Base-by-base conservation (phyloP, 1,140 invertebrate genomes). In the Oryctes rhinoceros region DNA sequence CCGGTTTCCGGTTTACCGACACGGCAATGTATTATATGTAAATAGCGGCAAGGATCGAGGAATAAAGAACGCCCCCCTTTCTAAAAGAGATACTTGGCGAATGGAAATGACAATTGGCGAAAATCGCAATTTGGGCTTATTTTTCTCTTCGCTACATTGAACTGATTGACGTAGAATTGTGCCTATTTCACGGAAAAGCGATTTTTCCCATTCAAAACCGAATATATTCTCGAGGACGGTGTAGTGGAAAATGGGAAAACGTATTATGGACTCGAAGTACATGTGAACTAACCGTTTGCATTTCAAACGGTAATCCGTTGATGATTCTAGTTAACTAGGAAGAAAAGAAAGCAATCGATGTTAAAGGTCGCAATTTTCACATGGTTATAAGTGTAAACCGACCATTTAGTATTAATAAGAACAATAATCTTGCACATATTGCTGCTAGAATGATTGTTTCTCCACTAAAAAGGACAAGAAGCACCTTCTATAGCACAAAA, bases 161-260 rank as follows among this genome's bases (percentile, higher is more conserved):
- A 18, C 53, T 18, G 53, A 59, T 59, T 59, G 53, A 59, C 53
- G 6, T 59, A n/a, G 53, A 59, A 59, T 59, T 59, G 53, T 18
- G 53, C 53, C 53, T 59, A 59, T 59, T 59, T 59, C 53, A 59
- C 53, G 53, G 53, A 59, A 59, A 59, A 59, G 53, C 18, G 53
- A 15, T 59, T 59, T 59, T 59, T 15, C 53, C 6, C 18, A n/a
- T 59, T 59, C 53, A 59, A 18, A 44, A 59, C 15, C n/a, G 18
- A 59, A 18, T n/a, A 15, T 18, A 18, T 59, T 59, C 6, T 18
- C 15, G 53, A 15, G 15, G 53, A 59, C 20, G 18, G 53, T 59
- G 53, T 59, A 4, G 10, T 18, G 53, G 53, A 59, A 59, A 59
- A 59, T 59, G 13, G n/a, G 53, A 18, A 59, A n/a, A 59, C 15